Conservation (phyloP, 2,113 vertebrate genomes). For the Vicugna pacos region DNA sequence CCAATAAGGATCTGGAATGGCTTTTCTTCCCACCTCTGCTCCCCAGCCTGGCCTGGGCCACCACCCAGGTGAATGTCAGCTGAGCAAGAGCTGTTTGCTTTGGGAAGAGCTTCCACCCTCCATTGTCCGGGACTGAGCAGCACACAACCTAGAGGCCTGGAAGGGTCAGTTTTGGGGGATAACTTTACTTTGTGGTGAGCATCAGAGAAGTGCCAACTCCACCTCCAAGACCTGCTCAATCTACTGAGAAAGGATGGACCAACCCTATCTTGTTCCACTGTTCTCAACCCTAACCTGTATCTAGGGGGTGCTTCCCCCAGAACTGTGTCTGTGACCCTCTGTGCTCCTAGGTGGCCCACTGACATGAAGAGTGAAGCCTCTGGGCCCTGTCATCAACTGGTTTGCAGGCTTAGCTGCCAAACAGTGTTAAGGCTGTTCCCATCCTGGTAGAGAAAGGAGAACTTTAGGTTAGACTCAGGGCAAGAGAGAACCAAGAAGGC, state of each 20-base stretch:
- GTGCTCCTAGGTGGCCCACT: background rate
- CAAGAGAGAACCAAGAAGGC: background rate
- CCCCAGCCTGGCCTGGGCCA: background rate
- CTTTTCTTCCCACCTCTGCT: slow-evolving; percentile 6
- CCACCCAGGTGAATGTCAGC: background rate
- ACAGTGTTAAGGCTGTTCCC: background rate
- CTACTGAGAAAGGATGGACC: background rate
- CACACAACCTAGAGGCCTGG: background rate
- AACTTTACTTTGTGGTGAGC: background rate
- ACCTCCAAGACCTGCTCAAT: too few species aligned
- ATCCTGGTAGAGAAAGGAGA: background rate
- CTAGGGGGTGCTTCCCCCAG: background rate
- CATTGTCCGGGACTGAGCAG: background rate
- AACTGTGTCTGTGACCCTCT: background rate
- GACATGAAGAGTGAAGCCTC: background rate
- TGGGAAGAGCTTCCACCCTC: background rate
- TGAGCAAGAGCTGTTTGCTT: background rate
- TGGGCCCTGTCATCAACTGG: background rate
- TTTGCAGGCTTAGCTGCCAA: background rate
- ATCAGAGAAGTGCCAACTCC: background rate
- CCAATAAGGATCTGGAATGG: background rate
- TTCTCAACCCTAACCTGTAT: background rate
- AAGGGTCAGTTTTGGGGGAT: too few species aligned
- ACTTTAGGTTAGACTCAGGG: background rate
- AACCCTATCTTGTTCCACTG: background rate